These are phyloP conservation scores for Hypercompe scribonia DNA, from an alignment of 2,888 invertebrate genomes.

Conservation along the genomic window DNA sequence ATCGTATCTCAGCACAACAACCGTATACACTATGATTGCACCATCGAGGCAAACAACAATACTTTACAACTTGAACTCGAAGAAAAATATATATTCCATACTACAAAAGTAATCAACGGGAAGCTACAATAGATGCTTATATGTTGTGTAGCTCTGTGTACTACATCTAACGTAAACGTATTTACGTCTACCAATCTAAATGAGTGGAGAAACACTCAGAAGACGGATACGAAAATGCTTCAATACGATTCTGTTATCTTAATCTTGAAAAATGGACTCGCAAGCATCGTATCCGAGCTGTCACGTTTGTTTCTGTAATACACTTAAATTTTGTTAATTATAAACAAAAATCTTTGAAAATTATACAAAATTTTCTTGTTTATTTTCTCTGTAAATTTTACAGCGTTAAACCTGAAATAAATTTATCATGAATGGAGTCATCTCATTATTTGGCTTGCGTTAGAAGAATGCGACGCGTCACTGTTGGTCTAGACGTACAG, in stretches of 20 bases:
- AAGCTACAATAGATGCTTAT: not conserved
- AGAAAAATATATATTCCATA: not conserved
- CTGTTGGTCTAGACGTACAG: conserved; percentile 41
- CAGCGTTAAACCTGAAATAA: conserved; percentile 18
- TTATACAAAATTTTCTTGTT: conserved; percentile 3
- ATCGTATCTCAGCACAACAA: too few relatives aligned
- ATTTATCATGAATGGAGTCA: conserved; percentile 45
- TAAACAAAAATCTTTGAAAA: not conserved
- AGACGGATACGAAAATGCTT: not conserved
- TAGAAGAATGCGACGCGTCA: conserved; percentile 40
- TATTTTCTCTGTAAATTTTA: not conserved
- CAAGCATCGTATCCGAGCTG: not conserved
- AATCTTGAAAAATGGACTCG: not conserved
- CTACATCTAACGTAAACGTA: not conserved
- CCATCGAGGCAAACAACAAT: not conserved
- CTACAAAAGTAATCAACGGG: not conserved
- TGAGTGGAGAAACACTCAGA: not conserved
- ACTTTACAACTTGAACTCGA: not conserved
- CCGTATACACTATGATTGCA: not conserved
- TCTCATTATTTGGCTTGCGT: conserved; percentile 43
- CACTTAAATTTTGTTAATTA: not conserved
- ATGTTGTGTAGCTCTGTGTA: not conserved
- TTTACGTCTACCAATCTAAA: not conserved
- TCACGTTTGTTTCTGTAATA: not conserved
- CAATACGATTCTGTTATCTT: not conserved